Base-by-base conservation (phyloP, 2,113 vertebrate species). In the Oryzias curvinotus region DNA sequence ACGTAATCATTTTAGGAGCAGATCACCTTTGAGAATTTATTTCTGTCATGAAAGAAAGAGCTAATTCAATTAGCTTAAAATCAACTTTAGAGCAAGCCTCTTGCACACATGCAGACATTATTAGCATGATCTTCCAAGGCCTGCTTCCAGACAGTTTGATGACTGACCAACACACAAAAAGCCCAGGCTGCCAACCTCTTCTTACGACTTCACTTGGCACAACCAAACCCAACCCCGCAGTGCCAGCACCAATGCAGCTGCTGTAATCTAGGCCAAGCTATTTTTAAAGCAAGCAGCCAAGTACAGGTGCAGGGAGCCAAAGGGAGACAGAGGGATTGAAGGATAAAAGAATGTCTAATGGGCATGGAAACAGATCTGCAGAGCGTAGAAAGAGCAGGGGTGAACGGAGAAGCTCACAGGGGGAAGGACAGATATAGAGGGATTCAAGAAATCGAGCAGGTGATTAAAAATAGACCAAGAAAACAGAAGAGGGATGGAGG, bases 221-320 rank as follows among this genome's bases (percentile, higher is more conserved):
- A 64, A 62, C 76, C 82, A 69, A 76, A 84, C 75, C 75, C 75
- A 77, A 73, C 46, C 46, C 78, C 18, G 64, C 76, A 75, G 83
- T 90, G 85, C 85, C 83, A 87, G 77, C 75, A 73, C 86, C 88
- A 85, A 81, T 93, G 91, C 90, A 90, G 89, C 84, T 90, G 87
- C 82, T 71, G 71, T 86, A 91, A 93, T 90, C 84, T 93, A 91
- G 91, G 92, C 83, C 91, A 89, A 83, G 90, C 90, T 93, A 92
- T 92, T 92, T 90, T 88, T 93, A 91, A 85, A 91, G 82, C 80
- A 68, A 59, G 73, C 86, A 83, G 69, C 73, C 85, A 83, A 82
- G 83, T 79, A 78, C 73, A 84, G 69, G 77, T 78, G 14, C 52
- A 73, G 75, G 36, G 68, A 87, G 75, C 64, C 72, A 76, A 82